Base-by-base conservation (phyloP, 2,797 vertebrate species). In the Phrynocephalus guinanensis region DNA sequence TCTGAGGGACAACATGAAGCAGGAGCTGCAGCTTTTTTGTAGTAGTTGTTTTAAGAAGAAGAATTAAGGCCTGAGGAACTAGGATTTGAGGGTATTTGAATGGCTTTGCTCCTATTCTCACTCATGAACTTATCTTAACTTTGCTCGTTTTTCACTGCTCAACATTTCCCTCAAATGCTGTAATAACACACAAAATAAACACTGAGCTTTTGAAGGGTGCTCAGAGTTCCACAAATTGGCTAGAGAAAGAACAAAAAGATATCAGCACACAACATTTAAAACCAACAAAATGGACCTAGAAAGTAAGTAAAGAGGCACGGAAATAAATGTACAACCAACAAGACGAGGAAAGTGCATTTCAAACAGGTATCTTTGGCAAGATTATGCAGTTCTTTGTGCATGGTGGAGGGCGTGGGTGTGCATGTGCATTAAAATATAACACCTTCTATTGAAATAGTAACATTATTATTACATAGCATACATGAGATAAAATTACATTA, bases 361-460 rank as follows among this genome's bases (percentile, higher is more conserved):
- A 83, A 90, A 96, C 95, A 90, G 92, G 92, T 95, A 94, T 97
- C 96, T 97, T 97, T 97, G 97, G 96, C 97, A 97, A 97, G 94
- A 97, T 95, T 94, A 96, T 95, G 95, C 93, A 93, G 92, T 93
- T 95, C 88, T 91, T 90, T 93, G 92, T 93, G 94, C 91, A 87
- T 85, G 90, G 95, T 91, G 87, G 91, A 68, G 63, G n/a, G 26
- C 67, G 79, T 72, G n/a, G 78, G 73, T 86, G 11, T 90, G 73
- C 86, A 85, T 33, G 6, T 87, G 83, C 71, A 94, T 90, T 56
- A 93, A 92, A 93, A 92, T 91, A 92, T 88, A 93, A 88, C 96
- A 96, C 96, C 92, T 86, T 93, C 92, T 93, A 94, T 91, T 95
- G 94, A 93, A 92, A 92, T 91, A 83, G 90, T 91, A 88, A 94